Evolutionary conservation across 2,113 vertebrate species (phyloP).

Genomic region (Plecturocebus donacophilus): DNA sequence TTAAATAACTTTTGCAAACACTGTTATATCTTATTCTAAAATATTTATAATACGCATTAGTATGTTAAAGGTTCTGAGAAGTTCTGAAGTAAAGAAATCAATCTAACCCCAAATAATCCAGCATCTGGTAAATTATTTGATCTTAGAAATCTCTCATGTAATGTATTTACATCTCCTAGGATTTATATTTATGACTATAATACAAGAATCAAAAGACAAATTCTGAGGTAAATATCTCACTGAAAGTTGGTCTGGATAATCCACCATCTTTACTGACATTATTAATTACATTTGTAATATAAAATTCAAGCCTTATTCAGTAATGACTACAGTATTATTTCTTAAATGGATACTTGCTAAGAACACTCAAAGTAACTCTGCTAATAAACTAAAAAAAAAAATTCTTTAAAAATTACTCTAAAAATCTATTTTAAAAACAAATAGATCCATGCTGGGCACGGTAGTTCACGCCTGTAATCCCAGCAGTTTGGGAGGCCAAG

Average conservation of each 20-base stretch:
- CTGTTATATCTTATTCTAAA: not conserved
- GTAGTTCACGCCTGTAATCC: too few species aligned
- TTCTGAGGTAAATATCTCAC: not conserved
- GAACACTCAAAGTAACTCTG: slow-evolving; percentile 5
- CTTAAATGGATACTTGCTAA: not conserved
- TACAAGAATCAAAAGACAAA: slow-evolving; percentile 18
- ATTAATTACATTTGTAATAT: not conserved
- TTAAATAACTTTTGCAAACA: slow-evolving; percentile 23
- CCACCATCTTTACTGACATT: not conserved
- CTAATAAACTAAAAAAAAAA: not conserved
- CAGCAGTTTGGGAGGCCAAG: too few species aligned
- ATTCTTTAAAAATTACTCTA: slow-evolving; percentile 8
- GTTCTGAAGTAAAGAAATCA: slow-evolving; percentile 10
- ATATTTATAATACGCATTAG: not conserved
- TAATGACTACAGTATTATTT: not conserved
- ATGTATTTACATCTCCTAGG: not conserved
- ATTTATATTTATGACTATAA: not conserved
- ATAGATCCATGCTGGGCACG: not conserved
- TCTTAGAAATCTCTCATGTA: not conserved
- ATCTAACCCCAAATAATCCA: not conserved
- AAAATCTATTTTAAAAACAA: slow-evolving; percentile 39
- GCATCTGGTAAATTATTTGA: not conserved
- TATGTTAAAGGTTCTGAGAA: not conserved
- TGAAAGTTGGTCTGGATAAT: not conserved
- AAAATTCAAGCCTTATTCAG: not conserved